phyloP scores from a whole-genome alignment of 2,888 invertebrate genomes.

The Oscheius sp. region DNA sequence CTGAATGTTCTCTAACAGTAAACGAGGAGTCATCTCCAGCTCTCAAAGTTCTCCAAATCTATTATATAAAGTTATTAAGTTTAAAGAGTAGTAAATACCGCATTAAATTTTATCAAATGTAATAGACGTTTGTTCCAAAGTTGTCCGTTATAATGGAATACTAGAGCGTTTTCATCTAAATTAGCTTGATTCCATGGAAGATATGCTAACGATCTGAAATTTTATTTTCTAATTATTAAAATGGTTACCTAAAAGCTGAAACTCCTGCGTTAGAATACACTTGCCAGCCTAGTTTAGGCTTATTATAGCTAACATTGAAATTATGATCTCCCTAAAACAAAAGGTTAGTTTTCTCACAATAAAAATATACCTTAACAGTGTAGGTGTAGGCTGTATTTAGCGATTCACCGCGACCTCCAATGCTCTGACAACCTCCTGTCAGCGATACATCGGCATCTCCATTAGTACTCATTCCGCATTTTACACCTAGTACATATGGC shows the following conservation, averaged over 20 bases:
- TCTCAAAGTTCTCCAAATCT: constrained; percentile 79
- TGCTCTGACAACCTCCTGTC: constrained; percentile 53
- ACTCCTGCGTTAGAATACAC: constrained; percentile 68
- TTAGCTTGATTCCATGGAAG: constrained; percentile 66
- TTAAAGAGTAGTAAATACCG: constrained; percentile 34
- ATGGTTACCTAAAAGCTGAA: constrained; percentile 35
- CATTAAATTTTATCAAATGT: constrained; percentile 58
- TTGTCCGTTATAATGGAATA: constrained; percentile 56
- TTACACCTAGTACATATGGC: constrained; percentile 58
- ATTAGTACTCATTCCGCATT: constrained; percentile 64
- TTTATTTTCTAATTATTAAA: background rate
- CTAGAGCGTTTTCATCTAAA: constrained; percentile 61
- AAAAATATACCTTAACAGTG: constrained; percentile 45
- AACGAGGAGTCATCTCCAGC: constrained; percentile 82
- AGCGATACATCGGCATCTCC: constrained; percentile 63
- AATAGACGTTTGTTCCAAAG: constrained; percentile 50
- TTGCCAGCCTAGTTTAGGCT: constrained; percentile 80
- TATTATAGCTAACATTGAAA: constrained; percentile 82
- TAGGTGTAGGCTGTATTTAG: constrained; percentile 60
- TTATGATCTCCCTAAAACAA: constrained; percentile 79
- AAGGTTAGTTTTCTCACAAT: too few relatives aligned
- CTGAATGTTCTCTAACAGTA: constrained; percentile 82
- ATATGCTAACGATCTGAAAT: constrained; percentile 50
- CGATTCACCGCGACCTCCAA: constrained; percentile 63
- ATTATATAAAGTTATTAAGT: constrained; percentile 14